phyloP scores from a whole-genome alignment of 2,888 invertebrate genomes.

The Lagria hirta region DNA sequence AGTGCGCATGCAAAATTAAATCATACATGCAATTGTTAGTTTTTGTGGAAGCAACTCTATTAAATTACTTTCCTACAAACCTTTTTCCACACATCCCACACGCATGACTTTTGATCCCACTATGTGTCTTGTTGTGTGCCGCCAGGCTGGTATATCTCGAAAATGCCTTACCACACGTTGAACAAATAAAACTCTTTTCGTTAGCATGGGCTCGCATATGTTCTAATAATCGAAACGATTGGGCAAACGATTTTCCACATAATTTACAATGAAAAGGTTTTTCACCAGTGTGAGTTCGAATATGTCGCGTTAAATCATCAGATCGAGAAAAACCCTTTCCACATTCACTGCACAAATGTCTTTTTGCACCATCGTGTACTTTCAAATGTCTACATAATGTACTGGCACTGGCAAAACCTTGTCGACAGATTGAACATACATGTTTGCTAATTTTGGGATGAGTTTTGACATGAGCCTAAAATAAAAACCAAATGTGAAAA shows the following conservation, averaged over 20 bases:
- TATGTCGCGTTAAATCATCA: constrained; percentile 51
- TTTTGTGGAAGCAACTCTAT: too few species aligned
- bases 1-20: too few species aligned
- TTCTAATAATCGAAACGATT: constrained; percentile 50
- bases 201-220: constrained; percentile 52
- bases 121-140: constrained; percentile 52
- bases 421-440: constrained; percentile 51
- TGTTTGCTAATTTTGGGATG: constrained; percentile 40
- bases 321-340: constrained; percentile 52
- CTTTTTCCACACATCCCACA: constrained; percentile 53
- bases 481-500: constrained; percentile 11
- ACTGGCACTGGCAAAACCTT: constrained; percentile 53
- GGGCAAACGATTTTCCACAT: constrained; percentile 51
- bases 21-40: too few species aligned
- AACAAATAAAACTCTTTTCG: constrained; percentile 51
- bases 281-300: constrained; percentile 53
- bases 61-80: constrained; percentile 41
- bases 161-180: constrained; percentile 52
- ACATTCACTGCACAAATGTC: constrained; percentile 52
- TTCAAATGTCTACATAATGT: constrained; percentile 53
- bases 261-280: constrained; percentile 52
- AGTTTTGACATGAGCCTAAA: constrained; percentile 40
- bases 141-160: constrained; percentile 49
- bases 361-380: constrained; percentile 48
- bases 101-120: constrained; percentile 48